Base-by-base conservation (phyloP, 2,888 invertebrate species). In the Seladonia tumulorum region DNA sequence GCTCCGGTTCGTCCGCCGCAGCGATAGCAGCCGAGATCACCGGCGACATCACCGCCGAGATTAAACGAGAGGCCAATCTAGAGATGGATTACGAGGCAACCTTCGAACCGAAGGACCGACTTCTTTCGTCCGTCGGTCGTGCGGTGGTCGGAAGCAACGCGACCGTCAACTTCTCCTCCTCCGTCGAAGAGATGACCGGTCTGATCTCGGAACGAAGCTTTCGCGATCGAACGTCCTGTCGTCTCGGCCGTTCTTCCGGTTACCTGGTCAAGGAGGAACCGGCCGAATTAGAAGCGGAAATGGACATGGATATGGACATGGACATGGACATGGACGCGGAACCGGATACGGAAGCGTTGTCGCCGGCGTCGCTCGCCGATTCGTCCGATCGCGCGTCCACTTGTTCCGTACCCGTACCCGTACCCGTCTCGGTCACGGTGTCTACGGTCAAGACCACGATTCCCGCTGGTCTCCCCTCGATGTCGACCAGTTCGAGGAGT, bases 231-330 rank as follows among this genome's bases (percentile, higher is more conserved):
- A 90, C 91, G 5, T 57, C 88, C 39, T 86, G 90, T 84, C 88
- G 89, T 70, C 80, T 82, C 63, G 84, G 87, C 0, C 85, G 74
- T 12, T 92, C 49, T 39, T 60, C 85, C 45, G n/a, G 12, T 22
- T 87, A 81, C 76, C 49, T 74, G 76, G 78, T 96, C 18, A 96
- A 96, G 90, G 95, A 96, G 83, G 96, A 96, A 86, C 95, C 95
- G 16, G 93, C 94, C 76, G 96, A 96, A 8, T 12, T 63, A 5
- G 29, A 81, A 70, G 4, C 79, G 57, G 29, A 81, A 66, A 10
- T 77, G 57, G 82, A 76, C 79, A 63, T 76, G 83, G 76, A 85
- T 1, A 39, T 68, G 68, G 39, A 35, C 29, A 29, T 63, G 12
- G 25, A 81, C 66, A 16, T 77, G 57, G 35, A 63, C 3, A 63